Conservation (phyloP, 2,797 vertebrate genomes). For the Halcyon chelicuti region DNA sequence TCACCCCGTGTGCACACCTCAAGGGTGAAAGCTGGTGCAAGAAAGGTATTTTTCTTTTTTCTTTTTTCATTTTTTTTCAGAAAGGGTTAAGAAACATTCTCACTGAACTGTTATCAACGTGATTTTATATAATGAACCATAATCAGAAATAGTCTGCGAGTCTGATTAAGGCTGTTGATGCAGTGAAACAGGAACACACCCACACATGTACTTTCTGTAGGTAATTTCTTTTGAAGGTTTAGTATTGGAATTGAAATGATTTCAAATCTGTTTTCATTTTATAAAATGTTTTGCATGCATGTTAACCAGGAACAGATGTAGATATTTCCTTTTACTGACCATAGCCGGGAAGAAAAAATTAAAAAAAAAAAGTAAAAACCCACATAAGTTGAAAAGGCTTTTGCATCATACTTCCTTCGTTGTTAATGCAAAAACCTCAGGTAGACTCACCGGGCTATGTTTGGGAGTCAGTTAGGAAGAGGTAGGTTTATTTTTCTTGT, state of each 20-base stretch:
- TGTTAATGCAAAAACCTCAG: background rate
- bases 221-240: constrained; percentile 67
- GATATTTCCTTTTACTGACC: constrained; percentile 47
- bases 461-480: background rate
- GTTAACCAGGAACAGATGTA: constrained; percentile 44
- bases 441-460: background rate
- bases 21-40: background rate
- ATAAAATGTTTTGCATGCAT: constrained; percentile 26
- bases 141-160: constrained; percentile 47
- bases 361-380: background rate
- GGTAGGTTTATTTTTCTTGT: background rate
- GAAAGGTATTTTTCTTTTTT: background rate
- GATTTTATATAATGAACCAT: constrained; percentile 56
- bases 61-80: background rate
- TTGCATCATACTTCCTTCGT: background rate
- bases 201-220: constrained; percentile 64
- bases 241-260: constrained; percentile 48
- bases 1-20: accelerated
- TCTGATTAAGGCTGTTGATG: constrained; percentile 53
- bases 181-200: constrained; percentile 15
- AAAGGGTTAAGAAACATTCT: background rate
- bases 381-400: background rate
- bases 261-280: constrained; percentile 57
- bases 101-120: background rate
- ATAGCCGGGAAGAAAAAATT: background rate